These are phyloP conservation scores for Lordiphosa mommai DNA, from an alignment of 1,140 invertebrate species.

Conservation along the genomic window DNA sequence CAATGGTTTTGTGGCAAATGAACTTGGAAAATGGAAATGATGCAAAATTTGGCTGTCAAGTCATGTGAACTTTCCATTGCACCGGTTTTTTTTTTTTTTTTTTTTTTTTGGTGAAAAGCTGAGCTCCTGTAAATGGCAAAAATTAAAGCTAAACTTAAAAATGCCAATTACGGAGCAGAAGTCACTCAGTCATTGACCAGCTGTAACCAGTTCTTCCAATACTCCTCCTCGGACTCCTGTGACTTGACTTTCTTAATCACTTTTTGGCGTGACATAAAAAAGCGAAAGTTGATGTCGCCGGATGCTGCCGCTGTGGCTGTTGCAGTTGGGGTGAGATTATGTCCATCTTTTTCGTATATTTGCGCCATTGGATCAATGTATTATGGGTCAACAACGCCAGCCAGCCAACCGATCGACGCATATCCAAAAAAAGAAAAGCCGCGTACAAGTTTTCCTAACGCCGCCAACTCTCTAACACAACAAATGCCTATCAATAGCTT, in stretches of 20 bases:
- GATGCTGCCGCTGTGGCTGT: conserved; percentile 24
- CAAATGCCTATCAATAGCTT: conserved; percentile 33
- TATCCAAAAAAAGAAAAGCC: conserved; percentile 30
- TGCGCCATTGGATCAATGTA: conserved; percentile 35
- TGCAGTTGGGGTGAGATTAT: conserved; percentile 37
- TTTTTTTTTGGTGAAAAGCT: conserved; percentile 34
- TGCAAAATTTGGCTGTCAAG: no score
- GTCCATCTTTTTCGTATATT: conserved; percentile 29
- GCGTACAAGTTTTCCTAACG: conserved; percentile 39
- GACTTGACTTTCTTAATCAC: conserved; percentile 48
- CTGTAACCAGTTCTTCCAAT: conserved; percentile 40
- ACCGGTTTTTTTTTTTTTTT: background rate
- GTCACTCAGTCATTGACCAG: conserved; percentile 58
- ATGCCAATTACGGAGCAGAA: conserved; percentile 53
- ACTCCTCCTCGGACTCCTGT: conserved; percentile 21
- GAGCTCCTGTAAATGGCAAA: no score
- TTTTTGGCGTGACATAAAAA: conserved; percentile 51
- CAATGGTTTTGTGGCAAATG: no score
- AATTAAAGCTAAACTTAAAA: conserved; percentile 3
- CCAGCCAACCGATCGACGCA: conserved; percentile 19
- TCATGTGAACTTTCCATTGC: no score
- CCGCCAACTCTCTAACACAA: conserved; percentile 40
- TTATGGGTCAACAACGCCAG: conserved; percentile 45
- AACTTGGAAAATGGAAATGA: no score
- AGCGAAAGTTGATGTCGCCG: conserved; percentile 68